These are phyloP conservation scores for Micrasema minimum DNA, from an alignment of 1,140 invertebrate genomes.

Conservation along the genomic window DNA sequence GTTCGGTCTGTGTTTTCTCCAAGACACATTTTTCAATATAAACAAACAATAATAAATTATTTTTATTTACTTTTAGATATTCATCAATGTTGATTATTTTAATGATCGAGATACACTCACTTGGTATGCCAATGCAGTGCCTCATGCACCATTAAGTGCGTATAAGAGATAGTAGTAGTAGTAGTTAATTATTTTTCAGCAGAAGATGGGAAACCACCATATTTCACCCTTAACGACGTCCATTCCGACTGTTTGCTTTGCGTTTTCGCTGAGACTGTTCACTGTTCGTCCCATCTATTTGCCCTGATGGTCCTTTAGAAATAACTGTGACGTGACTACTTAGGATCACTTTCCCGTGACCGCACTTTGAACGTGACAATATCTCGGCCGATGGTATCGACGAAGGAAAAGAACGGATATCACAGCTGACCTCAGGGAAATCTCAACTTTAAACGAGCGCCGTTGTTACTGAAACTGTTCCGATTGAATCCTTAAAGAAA, in stretches of 20 bases:
- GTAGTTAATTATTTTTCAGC: neutral
- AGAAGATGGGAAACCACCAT: neutral
- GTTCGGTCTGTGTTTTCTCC: no score
- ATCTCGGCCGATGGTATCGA: neutral
- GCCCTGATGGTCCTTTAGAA: neutral
- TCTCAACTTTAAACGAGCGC: neutral
- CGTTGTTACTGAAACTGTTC: no score
- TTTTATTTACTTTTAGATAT: no score
- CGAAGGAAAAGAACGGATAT: neutral
- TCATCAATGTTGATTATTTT: no score
- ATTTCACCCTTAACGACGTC: neutral
- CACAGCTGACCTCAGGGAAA: slow-evolving; percentile 1
- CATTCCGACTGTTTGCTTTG: neutral
- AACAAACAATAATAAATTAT: no score
- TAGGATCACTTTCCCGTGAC: slow-evolving; percentile 1
- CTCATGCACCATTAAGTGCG: no score
- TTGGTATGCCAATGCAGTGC: no score
- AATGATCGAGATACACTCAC: no score
- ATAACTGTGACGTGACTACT: slow-evolving; percentile 8
- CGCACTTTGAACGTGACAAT: slow-evolving; percentile 12
- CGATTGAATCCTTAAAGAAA: no score
- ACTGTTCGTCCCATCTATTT: no score
- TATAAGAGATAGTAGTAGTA: no score
- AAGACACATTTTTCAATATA: no score
- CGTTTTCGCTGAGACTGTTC: neutral